Percentiles rank a stretch among this genome's conserved stretches.
Conservation (phyloP, 2,797 vertebrate species). For the Leptodactylus fallax region DNA sequence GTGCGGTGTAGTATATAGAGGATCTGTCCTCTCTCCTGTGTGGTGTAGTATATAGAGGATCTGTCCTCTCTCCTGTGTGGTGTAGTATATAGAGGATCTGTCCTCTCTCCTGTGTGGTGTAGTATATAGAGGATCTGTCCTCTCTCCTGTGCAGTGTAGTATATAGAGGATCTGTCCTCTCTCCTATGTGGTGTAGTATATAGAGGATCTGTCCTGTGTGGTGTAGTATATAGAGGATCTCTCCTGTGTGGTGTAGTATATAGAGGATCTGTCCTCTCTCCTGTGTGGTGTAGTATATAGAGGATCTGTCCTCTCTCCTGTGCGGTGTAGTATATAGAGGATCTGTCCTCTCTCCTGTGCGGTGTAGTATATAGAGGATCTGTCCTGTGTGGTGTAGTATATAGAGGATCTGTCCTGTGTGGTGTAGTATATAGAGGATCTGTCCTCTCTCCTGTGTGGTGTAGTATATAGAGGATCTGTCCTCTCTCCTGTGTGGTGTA, state of each 20-base stretch:
- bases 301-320: background rate
- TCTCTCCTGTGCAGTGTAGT: no score
- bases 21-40: no score
- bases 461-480: no score
- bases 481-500: no score
- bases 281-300: background rate
- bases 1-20: background rate
- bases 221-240: no score
- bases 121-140: background rate
- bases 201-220: background rate
- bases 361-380: no score
- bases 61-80: no score
- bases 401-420: no score
- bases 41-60: background rate
- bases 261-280: background rate
- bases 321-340: background rate
- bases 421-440: no score
- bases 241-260: background rate
- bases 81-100: no score
- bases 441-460: no score
- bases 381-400: no score
- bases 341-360: background rate
- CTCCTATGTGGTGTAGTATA: background rate
- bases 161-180: background rate
- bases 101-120: background rate